Evolutionary conservation across 2,113 vertebrate genomes (phyloP), one percentile per base, ranked within the genome.

Genomic region (Mastomys coucha): DNA sequence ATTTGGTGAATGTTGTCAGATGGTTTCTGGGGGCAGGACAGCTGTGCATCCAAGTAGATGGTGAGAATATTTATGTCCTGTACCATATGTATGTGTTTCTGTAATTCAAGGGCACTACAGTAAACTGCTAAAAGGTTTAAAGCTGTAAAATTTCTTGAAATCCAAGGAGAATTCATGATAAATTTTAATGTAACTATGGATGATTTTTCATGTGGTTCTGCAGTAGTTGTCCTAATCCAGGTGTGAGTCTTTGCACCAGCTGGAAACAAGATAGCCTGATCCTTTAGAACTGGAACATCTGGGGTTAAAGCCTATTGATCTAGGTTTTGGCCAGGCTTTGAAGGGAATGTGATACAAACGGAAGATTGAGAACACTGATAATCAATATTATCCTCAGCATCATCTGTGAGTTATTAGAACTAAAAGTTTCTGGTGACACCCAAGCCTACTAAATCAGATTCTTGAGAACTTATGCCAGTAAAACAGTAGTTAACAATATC

Each of bases 1-100:
- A 11, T 78, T 89, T 93, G 84, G 78, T 65, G 51, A 95, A 94
- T 84, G 45, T n/a, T 77, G 36, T 95, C 94, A 86, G 78, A 78
- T 92, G 81, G 82, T 93, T 84, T 70, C 60, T 93, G 51, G 49
- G 51, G 75, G 24, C 63, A 80, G 87, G 82, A 49, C 84, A 95
- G 73, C 69, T 96, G 60, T 94, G 69, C 69, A 76, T 91, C n/a
- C 49, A 91, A 93, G 73, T 56, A 82, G 10, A 87, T 60, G 65
- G 53, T 65, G 56, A 94, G 73, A 75, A 45, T 91, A 60, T 95
- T 87, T 75, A 93, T 89, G 17, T 28, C 60, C 36, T 78, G 19
- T 85, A n/a, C 36, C 51, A 84, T 88, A 75, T 45, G 70, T 72
- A 92, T 10, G 58, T 67, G 19, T 81, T 95, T 94, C 77, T 89